phyloP scores from a whole-genome alignment of 1,140 invertebrate species.

The Drosophila pseudoananassae region DNA sequence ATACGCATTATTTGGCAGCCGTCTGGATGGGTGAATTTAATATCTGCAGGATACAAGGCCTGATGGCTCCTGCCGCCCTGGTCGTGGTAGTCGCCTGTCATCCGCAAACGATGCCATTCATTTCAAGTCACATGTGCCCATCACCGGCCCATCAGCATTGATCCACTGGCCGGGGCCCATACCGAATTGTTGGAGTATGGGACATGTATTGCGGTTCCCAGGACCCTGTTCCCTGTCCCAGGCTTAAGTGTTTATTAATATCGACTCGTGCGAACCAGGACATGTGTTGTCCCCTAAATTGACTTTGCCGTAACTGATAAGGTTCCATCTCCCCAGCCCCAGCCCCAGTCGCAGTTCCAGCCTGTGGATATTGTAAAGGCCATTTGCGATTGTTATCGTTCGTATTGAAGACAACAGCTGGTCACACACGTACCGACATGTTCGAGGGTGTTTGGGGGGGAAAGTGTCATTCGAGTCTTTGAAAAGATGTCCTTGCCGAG shows the following conservation, averaged over 20 bases:
- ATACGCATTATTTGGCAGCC: constrained; percentile 60
- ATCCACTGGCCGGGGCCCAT: constrained; percentile 28
- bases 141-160: constrained; percentile 20
- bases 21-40: constrained; percentile 53
- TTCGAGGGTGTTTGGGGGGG: too few relatives aligned
- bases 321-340: background rate
- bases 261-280: constrained; percentile 63
- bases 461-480: background rate
- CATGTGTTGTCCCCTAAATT: constrained; percentile 64
- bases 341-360: background rate
- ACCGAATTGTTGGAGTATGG: too few relatives aligned
- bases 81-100: constrained; percentile 30
- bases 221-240: constrained; percentile 1
- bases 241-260: constrained; percentile 70
- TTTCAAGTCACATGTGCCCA: constrained; percentile 52
- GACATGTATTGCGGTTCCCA: constrained; percentile 16
- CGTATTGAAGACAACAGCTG: constrained; percentile 43
- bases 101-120: constrained; percentile 63
- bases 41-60: constrained; percentile 25
- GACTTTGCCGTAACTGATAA: constrained; percentile 63
- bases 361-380: constrained; percentile 43
- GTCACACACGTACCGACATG: constrained; percentile 8
- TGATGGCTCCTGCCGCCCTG: background rate
- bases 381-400: constrained; percentile 47
- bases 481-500: background rate